Conservation (phyloP, 2,888 invertebrate species). For the Cactoblastis cactorum region DNA sequence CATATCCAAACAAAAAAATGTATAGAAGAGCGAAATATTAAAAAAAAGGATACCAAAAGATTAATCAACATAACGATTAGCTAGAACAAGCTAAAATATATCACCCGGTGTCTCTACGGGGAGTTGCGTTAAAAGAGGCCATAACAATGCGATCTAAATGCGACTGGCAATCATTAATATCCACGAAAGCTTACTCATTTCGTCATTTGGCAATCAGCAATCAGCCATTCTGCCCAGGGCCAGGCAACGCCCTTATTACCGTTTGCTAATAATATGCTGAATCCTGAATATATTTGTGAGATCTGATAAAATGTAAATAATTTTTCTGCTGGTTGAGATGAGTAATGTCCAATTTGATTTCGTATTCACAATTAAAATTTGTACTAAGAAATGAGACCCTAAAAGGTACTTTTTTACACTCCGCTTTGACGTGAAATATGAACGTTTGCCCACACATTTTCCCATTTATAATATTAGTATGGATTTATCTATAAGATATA, state of each 20-base stretch:
- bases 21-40: not conserved
- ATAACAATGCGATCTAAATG: conserved; percentile 14
- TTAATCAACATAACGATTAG: not conserved
- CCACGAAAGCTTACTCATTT: conserved; percentile 19
- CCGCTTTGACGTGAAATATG: no score
- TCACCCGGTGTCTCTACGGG: not conserved
- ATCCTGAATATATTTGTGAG: not conserved
- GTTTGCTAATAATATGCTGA: conserved; percentile 23
- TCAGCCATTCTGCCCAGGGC: conserved; percentile 36
- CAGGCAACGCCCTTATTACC: conserved; percentile 19
- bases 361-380: no score
- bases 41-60: not conserved
- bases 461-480: no score
- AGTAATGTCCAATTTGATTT: no score
- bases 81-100: not conserved
- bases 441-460: no score
- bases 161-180: conserved; percentile 15
- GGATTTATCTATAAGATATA: no score
- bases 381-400: no score
- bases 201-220: no score
- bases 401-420: no score
- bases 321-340: no score
- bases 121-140: conserved; percentile 3
- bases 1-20: no score
- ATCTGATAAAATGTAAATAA: no score